Percentiles rank a stretch among this genome's conserved stretches.
Conservation (phyloP, 1,140 invertebrate species). For the Drosophila kohkoa region DNA sequence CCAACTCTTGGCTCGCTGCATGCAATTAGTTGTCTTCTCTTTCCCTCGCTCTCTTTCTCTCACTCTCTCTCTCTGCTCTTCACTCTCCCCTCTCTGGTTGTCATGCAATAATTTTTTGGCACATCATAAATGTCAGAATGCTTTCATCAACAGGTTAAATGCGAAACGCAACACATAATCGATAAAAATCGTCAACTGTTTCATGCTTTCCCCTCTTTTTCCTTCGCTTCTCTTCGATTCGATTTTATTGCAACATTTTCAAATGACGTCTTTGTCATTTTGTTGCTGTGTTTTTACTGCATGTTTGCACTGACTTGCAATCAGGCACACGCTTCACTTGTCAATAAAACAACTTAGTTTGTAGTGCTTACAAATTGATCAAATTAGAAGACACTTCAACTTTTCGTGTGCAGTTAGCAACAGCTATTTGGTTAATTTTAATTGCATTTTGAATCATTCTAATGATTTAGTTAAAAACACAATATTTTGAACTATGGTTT, state of each 20-base stretch:
- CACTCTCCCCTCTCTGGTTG: not conserved
- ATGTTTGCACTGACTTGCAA: slow-evolving; percentile 42
- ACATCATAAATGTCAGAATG: slow-evolving; percentile 38
- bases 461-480: too few species aligned
- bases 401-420: too few species aligned
- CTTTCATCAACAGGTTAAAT: slow-evolving; percentile 50
- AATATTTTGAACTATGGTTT: too few species aligned
- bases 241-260: slow-evolving; percentile 22
- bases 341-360: slow-evolving; percentile 15
- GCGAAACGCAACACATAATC: slow-evolving; percentile 19
- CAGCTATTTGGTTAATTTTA: too few species aligned
- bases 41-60: not conserved
- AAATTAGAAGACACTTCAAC: too few species aligned
- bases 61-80: not conserved
- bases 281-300: slow-evolving; percentile 5
- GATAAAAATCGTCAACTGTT: slow-evolving; percentile 14
- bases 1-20: slow-evolving; percentile 59
- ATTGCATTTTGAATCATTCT: too few species aligned
- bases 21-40: slow-evolving; percentile 31
- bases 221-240: not conserved
- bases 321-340: slow-evolving; percentile 54
- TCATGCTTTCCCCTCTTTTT: not conserved
- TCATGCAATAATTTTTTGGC: slow-evolving; percentile 26
- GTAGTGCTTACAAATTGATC: too few species aligned
- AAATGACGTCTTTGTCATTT: slow-evolving; percentile 25